Evolutionary conservation across 2,113 vertebrate genomes (phyloP), one percentile per base, ranked within the genome.

Genomic region (Tachysurus fulvidraco): DNA sequence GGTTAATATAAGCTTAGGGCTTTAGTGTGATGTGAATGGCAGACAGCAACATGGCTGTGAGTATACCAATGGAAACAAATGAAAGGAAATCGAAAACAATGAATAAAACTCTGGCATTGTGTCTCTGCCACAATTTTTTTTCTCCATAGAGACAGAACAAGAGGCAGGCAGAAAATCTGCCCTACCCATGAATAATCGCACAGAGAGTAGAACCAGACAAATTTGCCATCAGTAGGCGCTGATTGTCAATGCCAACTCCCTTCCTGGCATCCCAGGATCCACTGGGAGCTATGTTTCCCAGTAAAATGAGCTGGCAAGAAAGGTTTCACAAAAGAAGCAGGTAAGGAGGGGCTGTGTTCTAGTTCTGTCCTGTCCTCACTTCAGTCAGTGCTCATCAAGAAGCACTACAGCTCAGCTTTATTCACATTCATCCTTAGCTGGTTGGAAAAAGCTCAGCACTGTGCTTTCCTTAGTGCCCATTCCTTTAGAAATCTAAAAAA

Each of bases 301-400:
- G 57, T 83, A 80, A 88, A 87, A 67, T 89, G 84, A 86, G 82
- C 83, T 87, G 88, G 83, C 83, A 86, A 87, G 41, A 21, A 54
- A 83, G 83, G 65, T 65, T 84, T 80, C 25, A 85, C n/a, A 74
- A 69, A 62, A 69, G 60, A 81, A 76, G 71, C 60, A 77, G 59
- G 89, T 88, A 86, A 84, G 84, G 83, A 85, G 86, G 85, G 88
- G 81, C 81, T 88, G 76, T 89, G 86, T 83, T 88, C 89, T 74
- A 87, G 81, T 90, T 84, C 85, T 46, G 89, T 84, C 28, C 54
- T 78, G 87, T 92, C 87, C 71, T 79, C 54, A 50, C 80, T 67
- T 90, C 87, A 82, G 85, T 92, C 88, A 88, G 85, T 83, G 86
- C 87, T 88, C 88, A 83, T 93, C 92, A 91, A 52, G 60, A 81